A percentile compares a stretch with the other conserved stretches of the same genome.
phyloP scores from a whole-genome alignment of 2,113 vertebrate genomes.

The Gymnocephalus cernua region DNA sequence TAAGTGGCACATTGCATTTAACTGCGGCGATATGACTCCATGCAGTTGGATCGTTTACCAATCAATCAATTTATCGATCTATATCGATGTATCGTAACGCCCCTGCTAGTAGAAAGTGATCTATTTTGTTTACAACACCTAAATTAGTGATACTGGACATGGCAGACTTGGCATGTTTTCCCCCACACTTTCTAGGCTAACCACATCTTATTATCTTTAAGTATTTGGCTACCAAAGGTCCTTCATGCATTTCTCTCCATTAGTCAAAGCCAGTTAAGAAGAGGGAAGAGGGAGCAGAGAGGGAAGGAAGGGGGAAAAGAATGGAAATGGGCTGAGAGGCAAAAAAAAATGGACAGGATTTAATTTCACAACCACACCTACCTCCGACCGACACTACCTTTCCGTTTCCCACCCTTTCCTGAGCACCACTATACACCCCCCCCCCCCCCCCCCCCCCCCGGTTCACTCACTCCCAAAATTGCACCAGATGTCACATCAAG shows the following conservation, averaged over 20 bases:
- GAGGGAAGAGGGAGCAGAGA: constrained; percentile 25
- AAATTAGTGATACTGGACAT: neutral
- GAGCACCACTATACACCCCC: constrained; percentile 63
- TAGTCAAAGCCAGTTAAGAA: constrained; percentile 11
- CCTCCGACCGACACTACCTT: constrained; percentile 77
- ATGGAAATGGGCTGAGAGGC: constrained; percentile 52
- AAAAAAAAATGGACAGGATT: constrained; percentile 74
- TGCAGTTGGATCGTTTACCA: too few relatives aligned
- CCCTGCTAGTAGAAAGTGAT: neutral
- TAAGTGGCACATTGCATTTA: too few relatives aligned
- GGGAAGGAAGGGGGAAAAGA: constrained; percentile 31
- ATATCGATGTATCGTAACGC: too few relatives aligned
- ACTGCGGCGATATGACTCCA: too few relatives aligned
- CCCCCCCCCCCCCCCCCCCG: too few relatives aligned
- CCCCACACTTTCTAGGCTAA: neutral
- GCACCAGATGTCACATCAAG: constrained; percentile 82
- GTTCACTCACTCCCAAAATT: constrained; percentile 78
- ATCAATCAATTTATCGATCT: too few relatives aligned
- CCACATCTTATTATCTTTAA: neutral
- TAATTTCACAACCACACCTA: constrained; percentile 80
- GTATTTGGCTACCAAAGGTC: neutral
- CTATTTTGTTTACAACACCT: neutral
- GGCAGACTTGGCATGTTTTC: neutral
- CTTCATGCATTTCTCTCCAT: neutral
- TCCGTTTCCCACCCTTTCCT: constrained; percentile 86